Evolutionary conservation across 2,113 vertebrate species (phyloP).

Genomic region (Mohoua ochrocephala): DNA sequence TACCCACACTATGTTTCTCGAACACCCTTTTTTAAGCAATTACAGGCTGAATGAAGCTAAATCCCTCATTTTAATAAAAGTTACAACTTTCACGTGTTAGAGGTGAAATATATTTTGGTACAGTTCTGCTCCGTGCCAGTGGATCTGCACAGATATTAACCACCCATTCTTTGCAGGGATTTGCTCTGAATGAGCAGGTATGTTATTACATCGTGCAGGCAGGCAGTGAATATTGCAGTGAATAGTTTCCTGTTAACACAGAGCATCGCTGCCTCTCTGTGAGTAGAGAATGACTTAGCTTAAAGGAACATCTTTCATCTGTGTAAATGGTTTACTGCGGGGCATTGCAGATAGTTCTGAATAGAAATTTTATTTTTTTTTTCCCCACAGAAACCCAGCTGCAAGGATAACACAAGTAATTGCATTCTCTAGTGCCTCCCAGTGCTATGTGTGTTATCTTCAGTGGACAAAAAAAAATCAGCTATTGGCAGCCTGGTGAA

Average conservation of each 20-base stretch:
- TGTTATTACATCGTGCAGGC: conserved; percentile 7
- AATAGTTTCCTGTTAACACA: conserved; percentile 23
- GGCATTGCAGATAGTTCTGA: background rate
- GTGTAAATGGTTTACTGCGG: background rate
- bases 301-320: conserved; percentile 12
- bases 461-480: background rate
- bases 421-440: conserved; percentile 39
- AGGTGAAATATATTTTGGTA: background rate
- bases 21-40: background rate
- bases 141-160: background rate
- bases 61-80: background rate
- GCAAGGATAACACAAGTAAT: conserved; percentile 26
- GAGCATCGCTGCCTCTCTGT: background rate
- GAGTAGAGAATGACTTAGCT: background rate
- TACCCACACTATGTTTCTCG: background rate
- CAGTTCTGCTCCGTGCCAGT: background rate
- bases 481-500: conserved; percentile 10
- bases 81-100: background rate
- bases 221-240: background rate
- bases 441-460: conserved; percentile 9
- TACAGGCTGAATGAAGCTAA: background rate
- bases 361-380: background rate
- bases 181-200: conserved; percentile 10
- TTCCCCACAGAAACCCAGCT: conserved; percentile 11
- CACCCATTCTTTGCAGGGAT: background rate